phyloP scores from a whole-genome alignment of 64 coral and sea anemone genomes.

The Exaiptasia diaphana region DNA sequence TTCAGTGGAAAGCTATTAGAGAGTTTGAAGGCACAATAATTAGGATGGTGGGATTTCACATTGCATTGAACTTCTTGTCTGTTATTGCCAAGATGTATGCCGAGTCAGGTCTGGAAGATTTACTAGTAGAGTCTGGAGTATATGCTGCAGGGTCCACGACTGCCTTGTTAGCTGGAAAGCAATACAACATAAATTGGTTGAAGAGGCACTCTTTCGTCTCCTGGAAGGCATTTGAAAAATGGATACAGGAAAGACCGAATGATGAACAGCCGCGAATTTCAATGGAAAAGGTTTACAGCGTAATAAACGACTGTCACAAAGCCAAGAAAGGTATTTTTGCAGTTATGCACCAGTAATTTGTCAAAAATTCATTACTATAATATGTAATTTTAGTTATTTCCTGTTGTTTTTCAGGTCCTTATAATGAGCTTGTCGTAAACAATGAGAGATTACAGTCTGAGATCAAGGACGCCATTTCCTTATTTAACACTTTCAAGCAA shows the following conservation, averaged over 20 bases:
- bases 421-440: too few relatives aligned
- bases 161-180: not conserved
- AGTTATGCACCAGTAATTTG: not conserved
- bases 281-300: too few relatives aligned
- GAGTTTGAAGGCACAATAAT: constrained; percentile 1
- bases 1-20: not conserved
- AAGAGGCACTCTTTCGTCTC: constrained; percentile 32
- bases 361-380: not conserved
- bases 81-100: constrained; percentile 3
- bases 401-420: too few relatives aligned
- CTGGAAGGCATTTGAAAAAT: constrained; percentile 30
- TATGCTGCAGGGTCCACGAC: not conserved
- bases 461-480: not conserved
- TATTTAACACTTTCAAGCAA: not conserved
- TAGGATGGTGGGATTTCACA: constrained; percentile 4
- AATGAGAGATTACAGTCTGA: not conserved
- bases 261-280: not conserved
- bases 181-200: constrained; percentile 23
- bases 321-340: not conserved
- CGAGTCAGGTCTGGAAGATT: not conserved
- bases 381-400: not conserved
- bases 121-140: not conserved
- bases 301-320: constrained; percentile 5
- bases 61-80: not conserved
- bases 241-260: not conserved